Base-by-base conservation (phyloP, 2,888 invertebrate genomes). In the Lucinisca nassula region DNA sequence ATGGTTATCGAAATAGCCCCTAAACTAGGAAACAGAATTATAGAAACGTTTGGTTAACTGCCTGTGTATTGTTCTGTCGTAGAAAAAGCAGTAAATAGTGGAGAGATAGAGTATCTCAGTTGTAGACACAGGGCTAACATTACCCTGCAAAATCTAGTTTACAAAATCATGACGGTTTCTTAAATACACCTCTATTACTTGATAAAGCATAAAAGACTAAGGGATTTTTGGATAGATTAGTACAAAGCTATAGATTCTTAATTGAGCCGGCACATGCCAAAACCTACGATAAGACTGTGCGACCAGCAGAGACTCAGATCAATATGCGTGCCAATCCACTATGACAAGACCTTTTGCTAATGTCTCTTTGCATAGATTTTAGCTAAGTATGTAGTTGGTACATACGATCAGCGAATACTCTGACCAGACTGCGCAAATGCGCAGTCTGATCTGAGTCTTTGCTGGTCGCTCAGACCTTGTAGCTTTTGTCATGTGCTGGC, bases 11-110 rank as follows among this genome's bases (percentile, higher is more conserved):
- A n/a, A 24, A n/a, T 38, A 61, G 3, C 27, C 14, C 14, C 1
- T 32, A 85, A 85, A 82, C 88, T 83, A 76, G 74, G 88, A 88
- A 80, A 88, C 88, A 61, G 67, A 12, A 8, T 67, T 6, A 17
- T 8, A 17, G 10, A 17, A 67, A 67, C 32, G 67, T 67, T 55
- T 32, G 32, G 10, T 10, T 30, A 32, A n/a, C 35, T 10, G 17
- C 32, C 21, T 24, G 8, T 3, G 12, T n/a, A 35, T 14, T 67
- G 30, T 67, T 67, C 17, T n/a, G 35, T n/a, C 8, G 35, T 35
- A 67, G 67, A 67, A 67, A 58, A 35, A 67, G 30, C 35, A 35
- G 67, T 67, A 67, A 67, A 67, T 67, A 67, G 21, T 12, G 32
- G 12, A 35, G 4, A 17, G 67, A 67, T 67, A 67, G 35, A 1